phyloP scores from a whole-genome alignment of 2,797 vertebrate genomes.

The Sebastes hubbsi region DNA sequence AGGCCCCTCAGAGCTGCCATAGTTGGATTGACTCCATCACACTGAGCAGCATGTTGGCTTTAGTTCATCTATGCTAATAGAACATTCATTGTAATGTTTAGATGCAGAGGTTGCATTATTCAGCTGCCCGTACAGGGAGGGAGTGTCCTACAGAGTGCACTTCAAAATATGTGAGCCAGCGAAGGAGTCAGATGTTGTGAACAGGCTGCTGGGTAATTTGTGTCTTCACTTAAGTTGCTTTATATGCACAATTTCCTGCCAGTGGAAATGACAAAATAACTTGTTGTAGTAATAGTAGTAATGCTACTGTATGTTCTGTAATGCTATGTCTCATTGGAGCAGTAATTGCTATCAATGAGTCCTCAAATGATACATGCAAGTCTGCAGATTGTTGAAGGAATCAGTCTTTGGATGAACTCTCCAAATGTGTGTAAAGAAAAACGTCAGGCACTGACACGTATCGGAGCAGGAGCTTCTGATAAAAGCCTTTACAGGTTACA shows the following conservation, averaged over 20 bases:
- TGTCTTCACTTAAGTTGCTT: not conserved
- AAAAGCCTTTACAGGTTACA: too few species aligned
- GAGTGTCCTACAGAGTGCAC: not conserved
- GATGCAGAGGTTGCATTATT: not conserved
- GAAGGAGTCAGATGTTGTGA: not conserved
- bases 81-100: conserved; percentile 10
- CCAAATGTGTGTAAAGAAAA: too few species aligned
- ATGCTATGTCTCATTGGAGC: too few species aligned
- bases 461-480: too few species aligned
- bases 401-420: too few species aligned
- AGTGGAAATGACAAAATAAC: not conserved
- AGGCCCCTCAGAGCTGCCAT: conserved; percentile 1
- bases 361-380: too few species aligned
- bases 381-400: too few species aligned
- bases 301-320: too few species aligned
- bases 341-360: too few species aligned
- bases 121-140: not conserved
- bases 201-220: too few species aligned
- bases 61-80: not conserved
- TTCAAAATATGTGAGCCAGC: not conserved
- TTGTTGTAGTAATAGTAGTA: too few species aligned
- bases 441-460: too few species aligned
- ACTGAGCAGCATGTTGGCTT: not conserved
- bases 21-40: conserved; percentile 17
- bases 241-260: not conserved